Conservation (phyloP, 2,888 invertebrate genomes). For the Ecliptopera silaceata region DNA sequence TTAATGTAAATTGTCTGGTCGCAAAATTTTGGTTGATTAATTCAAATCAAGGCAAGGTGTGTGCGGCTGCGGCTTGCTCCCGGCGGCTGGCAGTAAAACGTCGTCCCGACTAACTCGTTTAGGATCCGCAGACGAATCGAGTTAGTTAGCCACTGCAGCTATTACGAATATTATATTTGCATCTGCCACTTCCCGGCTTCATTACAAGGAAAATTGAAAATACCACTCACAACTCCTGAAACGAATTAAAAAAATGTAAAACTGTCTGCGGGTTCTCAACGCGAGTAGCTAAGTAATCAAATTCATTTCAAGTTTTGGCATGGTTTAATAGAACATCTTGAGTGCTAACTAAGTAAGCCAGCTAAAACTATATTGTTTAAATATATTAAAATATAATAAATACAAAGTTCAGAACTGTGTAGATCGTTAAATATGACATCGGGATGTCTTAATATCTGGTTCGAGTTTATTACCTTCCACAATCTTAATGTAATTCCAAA, state of each 20-base stretch:
- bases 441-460: no score
- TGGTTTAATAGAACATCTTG: neutral
- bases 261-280: constrained; percentile 1
- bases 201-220: constrained; percentile 43
- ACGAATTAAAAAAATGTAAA: constrained; percentile 17
- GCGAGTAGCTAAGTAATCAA: constrained; percentile 3
- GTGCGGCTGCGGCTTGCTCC: constrained; percentile 33
- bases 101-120: constrained; percentile 67
- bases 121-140: constrained; percentile 75
- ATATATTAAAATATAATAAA: no score
- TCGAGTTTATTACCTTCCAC: constrained; percentile 13
- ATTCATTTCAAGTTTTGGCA: constrained; percentile 1
- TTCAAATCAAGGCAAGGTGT: constrained; percentile 36
- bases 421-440: no score
- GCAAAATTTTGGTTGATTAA: constrained; percentile 25
- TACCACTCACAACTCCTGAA: constrained; percentile 11
- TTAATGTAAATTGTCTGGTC: constrained; percentile 1
- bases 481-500: constrained; percentile 34
- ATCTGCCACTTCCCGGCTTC: constrained; percentile 60
- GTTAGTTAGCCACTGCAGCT: constrained; percentile 73
- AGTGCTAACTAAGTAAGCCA: no score
- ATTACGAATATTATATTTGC: constrained; percentile 79
- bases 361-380: no score
- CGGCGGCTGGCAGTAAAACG: constrained; percentile 46
- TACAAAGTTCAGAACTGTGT: neutral